Base-by-base conservation (phyloP, 2,888 invertebrate genomes). In the Hydropsyche betteni region DNA sequence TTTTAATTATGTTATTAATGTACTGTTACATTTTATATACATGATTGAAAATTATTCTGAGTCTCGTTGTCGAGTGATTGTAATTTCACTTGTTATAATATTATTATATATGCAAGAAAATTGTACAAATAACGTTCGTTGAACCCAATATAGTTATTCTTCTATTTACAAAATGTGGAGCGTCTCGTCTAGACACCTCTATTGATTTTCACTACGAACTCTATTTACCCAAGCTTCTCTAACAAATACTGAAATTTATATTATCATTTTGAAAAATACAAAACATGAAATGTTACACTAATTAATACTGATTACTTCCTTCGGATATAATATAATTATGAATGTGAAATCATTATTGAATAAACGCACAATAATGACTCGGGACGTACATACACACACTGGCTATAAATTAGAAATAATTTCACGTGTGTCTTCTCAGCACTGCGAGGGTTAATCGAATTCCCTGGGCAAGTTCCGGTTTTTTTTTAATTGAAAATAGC, bases 141-240 rank as follows among this genome's bases (percentile, higher is more conserved):
- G 44, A 44, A 44, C 44, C 10, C 2, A 44, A 44, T 8, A 10
- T 8, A 44, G 10, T 10, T 44, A 2, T 44, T 44, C 44, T 44
- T 8, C 44, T 44, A 44, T 53, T 53, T n/a, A n/a, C 16, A 53
- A 53, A 16, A 53, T 53, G 53, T 53, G 12, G 16, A 16, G 16
- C 53, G 53, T 16, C 58, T 36, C 6, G 64, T 64, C 64, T 64
- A 64, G 64, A 64, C 64, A 36, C 1, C n/a, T 64, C 8, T 64
- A 64, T 64, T 64, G 64, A 64, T 64, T 64, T 64, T 64, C 36
- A 64, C 33, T 34, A 10, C 12, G 8, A 58, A 24, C 58, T 5
- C 5, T 10, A 53, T 5, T 14, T 53, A 53, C 7, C 7, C 6
- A 12, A 5, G 14, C 8, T 10, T 53, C 7, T 53, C 10, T 53